Evolutionary conservation across 1,140 invertebrate genomes (phyloP).

Genomic region (Subanguina moxae): DNA sequence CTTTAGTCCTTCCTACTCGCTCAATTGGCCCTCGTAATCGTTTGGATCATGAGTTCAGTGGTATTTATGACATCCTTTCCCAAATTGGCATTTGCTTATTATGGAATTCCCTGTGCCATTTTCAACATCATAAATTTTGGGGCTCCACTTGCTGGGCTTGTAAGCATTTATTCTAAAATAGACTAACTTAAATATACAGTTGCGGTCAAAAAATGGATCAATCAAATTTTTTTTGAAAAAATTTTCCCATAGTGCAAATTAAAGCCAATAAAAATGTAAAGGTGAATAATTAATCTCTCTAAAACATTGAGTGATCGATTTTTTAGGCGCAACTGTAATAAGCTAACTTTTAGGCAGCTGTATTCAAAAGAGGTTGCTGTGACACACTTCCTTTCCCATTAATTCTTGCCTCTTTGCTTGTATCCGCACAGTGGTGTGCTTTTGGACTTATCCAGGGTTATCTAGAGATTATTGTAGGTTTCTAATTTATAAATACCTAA

Average conservation of each 20-base stretch:
- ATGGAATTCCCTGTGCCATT: conserved; percentile 2
- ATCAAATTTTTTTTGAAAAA: neutral
- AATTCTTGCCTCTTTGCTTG: conserved; percentile 54
- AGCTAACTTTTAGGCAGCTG: conserved; percentile 28
- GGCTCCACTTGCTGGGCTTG: conserved; percentile 53
- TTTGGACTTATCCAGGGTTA: conserved; percentile 54
- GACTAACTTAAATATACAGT: too few species aligned
- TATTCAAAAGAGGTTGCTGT: conserved; percentile 41
- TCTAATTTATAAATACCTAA: too few species aligned
- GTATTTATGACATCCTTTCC: neutral
- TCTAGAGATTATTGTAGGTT: conserved; percentile 54
- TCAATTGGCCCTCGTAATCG: neutral
- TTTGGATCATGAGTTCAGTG: neutral
- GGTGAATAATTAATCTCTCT: too few species aligned
- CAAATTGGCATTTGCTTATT: neutral
- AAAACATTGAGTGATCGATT: too few species aligned
- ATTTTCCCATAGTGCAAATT: too few species aligned
- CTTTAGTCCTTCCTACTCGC: neutral
- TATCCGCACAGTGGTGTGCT: conserved; percentile 56
- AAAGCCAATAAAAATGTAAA: too few species aligned
- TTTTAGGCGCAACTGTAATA: too few species aligned
- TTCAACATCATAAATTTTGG: conserved; percentile 59
- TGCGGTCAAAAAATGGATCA: too few species aligned
- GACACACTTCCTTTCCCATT: conserved; percentile 54
- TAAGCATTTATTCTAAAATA: neutral